Conservation (phyloP, 2,113 vertebrate genomes). For the Nyctereutes procyonoides region DNA sequence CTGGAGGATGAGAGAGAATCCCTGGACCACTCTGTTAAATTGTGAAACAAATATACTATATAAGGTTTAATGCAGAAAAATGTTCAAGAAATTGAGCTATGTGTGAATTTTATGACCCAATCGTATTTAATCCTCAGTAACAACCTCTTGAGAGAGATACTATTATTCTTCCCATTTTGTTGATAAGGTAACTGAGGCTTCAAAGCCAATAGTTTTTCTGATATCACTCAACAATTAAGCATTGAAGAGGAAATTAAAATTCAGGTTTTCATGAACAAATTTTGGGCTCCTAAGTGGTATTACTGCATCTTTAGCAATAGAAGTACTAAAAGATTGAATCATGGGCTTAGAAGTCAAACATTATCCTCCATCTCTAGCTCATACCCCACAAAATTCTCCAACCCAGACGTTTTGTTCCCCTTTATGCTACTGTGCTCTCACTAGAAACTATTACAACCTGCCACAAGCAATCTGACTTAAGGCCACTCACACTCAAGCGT, state of each 20-base stretch:
- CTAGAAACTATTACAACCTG: constrained; percentile 25
- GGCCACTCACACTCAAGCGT: constrained; percentile 8
- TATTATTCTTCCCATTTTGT: constrained; percentile 21
- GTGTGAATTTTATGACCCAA: neutral
- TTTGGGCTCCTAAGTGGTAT: neutral
- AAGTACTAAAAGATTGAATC: neutral
- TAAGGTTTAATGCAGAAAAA: neutral
- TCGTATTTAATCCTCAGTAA: neutral
- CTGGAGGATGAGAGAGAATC: constrained; percentile 57
- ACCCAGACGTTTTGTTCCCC: neutral
- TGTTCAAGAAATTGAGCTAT: neutral
- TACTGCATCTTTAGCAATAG: neutral
- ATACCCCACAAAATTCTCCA: neutral
- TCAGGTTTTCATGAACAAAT: neutral
- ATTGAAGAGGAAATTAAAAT: constrained; percentile 30
- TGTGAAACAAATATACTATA: neutral
- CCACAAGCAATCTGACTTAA: constrained; percentile 54
- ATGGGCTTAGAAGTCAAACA: neutral
- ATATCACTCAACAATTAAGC: constrained; percentile 12
- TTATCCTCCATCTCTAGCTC: neutral
- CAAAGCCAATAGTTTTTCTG: constrained; percentile 41
- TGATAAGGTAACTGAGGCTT: constrained; percentile 18
- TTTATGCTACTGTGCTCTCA: neutral
- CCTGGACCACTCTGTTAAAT: neutral
- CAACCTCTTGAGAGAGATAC: neutral